Evolutionary conservation across 2,113 vertebrate species (phyloP), one percentile per base, ranked within the genome.

Genomic region (Leptobrachium leishanense): DNA sequence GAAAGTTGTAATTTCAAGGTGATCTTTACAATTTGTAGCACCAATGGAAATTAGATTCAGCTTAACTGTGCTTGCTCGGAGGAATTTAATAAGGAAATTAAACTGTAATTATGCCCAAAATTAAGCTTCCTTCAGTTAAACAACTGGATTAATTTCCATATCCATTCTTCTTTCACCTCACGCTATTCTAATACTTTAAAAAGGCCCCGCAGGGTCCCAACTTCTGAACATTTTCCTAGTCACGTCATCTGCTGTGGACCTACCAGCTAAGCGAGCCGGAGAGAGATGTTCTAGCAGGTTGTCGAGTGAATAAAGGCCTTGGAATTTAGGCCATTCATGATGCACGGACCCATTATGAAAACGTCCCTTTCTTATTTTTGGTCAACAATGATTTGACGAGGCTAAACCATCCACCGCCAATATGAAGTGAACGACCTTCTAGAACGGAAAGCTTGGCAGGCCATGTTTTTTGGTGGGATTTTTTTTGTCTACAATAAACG

Each of bases 81-180:
- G 64, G 39, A 4, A 13, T 15, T 43, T 79, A 65, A 71, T 71
- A 42, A 44, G 9, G 44, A 43, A 40, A 72, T 79, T 79, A 72
- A 12, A 44, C 41, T 65, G 70, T 42, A 53, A 79, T 79, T 65
- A 65, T 72, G 40, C 44, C 39, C 70, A 6, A 43, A 79, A 79
- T 72, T 54, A 68, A 79, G 68, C 64, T 72, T 64, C 59, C 76
- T 41, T 42, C 12, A 41, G 42, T 63, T 64, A 72, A 79, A 79
- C 76, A 72, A 72, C 65, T 42, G n/a, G 43, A 7, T 55, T 79
- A 53, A 72, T 79, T 72, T 72, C 63, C 76, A 77, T 69, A 55
- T 62, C 43, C 40, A n/a, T 31, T 72, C 44, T 62, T 71, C 8
- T 9, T 54, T 39, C 42, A 53, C 68, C 53, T 62, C 63, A 12